phyloP scores from a whole-genome alignment of 92 coral and sea anemone genomes.

The Phenganax marumi region DNA sequence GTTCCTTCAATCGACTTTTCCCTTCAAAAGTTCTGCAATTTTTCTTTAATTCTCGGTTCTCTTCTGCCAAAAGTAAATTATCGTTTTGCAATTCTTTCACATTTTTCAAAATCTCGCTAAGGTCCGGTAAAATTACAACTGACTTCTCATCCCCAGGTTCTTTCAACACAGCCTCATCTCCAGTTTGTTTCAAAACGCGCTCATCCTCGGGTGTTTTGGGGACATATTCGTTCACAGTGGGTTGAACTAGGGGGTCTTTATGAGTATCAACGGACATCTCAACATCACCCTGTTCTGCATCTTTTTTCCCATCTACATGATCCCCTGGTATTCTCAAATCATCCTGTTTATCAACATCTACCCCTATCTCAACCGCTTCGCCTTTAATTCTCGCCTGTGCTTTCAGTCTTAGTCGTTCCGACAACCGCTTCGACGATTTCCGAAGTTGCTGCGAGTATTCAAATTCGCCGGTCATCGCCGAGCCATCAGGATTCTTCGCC shows the following conservation, averaged over 20 bases:
- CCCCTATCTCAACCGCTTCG: constrained; percentile 16
- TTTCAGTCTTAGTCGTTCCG: constrained; percentile 14
- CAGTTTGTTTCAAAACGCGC: not conserved
- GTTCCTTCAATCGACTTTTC: constrained; percentile 44
- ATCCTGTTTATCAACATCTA: not conserved
- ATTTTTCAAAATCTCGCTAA: not conserved
- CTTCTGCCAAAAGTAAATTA: constrained; percentile 13
- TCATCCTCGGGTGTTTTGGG: not conserved
- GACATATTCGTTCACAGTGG: not conserved
- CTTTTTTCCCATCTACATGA: not conserved
- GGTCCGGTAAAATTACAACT: not conserved
- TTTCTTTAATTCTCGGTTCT: constrained; percentile 30
- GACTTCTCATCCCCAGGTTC: not conserved
- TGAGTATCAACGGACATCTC: not conserved
- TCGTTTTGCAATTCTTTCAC: constrained; percentile 21
- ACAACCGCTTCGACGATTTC: constrained; percentile 24
- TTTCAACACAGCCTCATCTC: not conserved
- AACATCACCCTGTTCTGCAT: not conserved
- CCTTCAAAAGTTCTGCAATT: constrained; percentile 39
- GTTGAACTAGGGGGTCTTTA: not conserved
- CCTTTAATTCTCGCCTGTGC: constrained; percentile 11
- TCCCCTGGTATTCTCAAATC: not conserved
- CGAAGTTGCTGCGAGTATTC: constrained; percentile 41
- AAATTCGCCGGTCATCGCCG: constrained; percentile 8
- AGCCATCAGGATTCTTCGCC: not conserved